Evolutionary conservation across 2,888 invertebrate species (phyloP).

Genomic region (Xestobium rufovillosum): DNA sequence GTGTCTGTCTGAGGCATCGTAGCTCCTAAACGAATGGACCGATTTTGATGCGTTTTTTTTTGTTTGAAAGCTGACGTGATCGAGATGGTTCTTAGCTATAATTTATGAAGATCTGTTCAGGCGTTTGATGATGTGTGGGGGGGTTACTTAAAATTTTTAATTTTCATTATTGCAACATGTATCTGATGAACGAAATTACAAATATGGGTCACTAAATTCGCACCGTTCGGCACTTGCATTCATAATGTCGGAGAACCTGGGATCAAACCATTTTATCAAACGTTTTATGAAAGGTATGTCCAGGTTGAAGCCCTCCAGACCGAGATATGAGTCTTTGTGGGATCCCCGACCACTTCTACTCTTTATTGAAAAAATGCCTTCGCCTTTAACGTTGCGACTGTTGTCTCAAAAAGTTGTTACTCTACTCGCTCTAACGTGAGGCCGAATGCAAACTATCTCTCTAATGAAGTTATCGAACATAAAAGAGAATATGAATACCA

Average conservation of each 20-base stretch:
- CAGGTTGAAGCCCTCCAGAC: neutral
- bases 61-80: too few species aligned
- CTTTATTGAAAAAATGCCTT: neutral
- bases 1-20: too few species aligned
- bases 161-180: too few species aligned
- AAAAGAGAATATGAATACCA: neutral
- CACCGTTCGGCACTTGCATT: neutral
- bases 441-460: conserved; percentile 5
- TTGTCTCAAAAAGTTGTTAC: neutral
- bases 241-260: neutral
- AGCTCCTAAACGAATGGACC: too few species aligned
- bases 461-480: conserved; percentile 2
- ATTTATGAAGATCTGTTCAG: too few species aligned
- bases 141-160: too few species aligned
- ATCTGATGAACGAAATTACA: too few species aligned
- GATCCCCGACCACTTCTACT: neutral
- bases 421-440: neutral
- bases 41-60: too few species aligned
- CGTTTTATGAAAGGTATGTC: conserved; percentile 1
- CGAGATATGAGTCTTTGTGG: neutral
- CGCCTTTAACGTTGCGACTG: neutral
- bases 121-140: too few species aligned
- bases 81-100: too few species aligned
- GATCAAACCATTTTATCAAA: conserved; percentile 1
- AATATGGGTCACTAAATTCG: neutral